A percentile compares a stretch with the other conserved stretches of the same genome.
Evolutionary conservation across 2,888 invertebrate species (phyloP).

Genomic region (Melieria omissa): DNA sequence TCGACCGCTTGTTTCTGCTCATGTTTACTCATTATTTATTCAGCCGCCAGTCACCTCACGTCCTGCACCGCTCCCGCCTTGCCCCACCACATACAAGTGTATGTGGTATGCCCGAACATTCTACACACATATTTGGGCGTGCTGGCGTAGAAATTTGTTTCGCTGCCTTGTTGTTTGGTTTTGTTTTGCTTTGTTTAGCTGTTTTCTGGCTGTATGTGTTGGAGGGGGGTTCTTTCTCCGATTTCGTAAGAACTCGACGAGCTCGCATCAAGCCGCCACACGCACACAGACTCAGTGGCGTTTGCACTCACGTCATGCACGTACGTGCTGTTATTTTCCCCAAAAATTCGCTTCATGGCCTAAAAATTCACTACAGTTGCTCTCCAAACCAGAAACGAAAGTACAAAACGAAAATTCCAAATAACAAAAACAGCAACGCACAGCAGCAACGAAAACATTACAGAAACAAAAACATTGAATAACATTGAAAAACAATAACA

Average conservation of each 20-base stretch:
- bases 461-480: slow-evolving; percentile 9
- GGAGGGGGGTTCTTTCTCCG: too few relatives aligned
- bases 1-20: too few relatives aligned
- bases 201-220: too few relatives aligned
- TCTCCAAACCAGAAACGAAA: not conserved
- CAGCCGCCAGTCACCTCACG: not conserved
- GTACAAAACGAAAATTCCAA: slow-evolving; percentile 1
- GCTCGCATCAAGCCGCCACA: too few relatives aligned
- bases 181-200: too few relatives aligned
- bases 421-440: not conserved
- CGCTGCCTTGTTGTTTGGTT: too few relatives aligned
- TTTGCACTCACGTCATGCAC: not conserved
- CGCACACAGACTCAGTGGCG: not conserved
- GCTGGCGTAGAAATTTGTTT: too few relatives aligned
- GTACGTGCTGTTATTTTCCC: slow-evolving; percentile 11
- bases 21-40: too few relatives aligned
- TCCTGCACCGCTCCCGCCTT: not conserved
- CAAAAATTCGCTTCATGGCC: not conserved
- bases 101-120: not conserved
- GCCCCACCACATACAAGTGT: not conserved
- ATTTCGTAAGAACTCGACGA: too few relatives aligned
- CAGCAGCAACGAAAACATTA: not conserved
- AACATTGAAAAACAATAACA: slow-evolving; percentile 36
- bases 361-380: slow-evolving; percentile 17
- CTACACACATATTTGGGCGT: too few relatives aligned